A percentile compares a stretch with the other conserved stretches of the same genome.
Conservation (phyloP, 1,140 invertebrate species). For the Portunus trituberculatus region DNA sequence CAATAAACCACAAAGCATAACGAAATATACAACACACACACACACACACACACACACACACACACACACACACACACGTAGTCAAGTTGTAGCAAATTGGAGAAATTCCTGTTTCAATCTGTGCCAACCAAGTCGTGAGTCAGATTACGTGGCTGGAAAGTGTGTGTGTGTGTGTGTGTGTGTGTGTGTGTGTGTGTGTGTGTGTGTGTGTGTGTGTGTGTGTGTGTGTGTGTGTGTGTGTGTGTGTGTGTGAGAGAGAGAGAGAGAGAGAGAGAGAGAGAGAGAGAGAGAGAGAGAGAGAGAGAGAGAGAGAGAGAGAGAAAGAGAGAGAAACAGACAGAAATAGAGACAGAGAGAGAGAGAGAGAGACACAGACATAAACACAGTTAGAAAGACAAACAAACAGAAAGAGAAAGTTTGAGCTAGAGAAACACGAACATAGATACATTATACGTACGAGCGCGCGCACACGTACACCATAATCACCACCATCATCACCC, state of each 20-base stretch:
- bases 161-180: constrained; percentile 33
- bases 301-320: constrained; percentile 50
- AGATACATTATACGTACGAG: too few species aligned
- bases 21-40: not conserved
- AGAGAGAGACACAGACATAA: not conserved
- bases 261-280: constrained; percentile 44
- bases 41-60: constrained; percentile 21
- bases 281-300: constrained; percentile 50
- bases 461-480: too few species aligned
- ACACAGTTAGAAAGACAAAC: not conserved
- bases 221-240: not conserved
- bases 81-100: too few species aligned
- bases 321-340: constrained; percentile 37
- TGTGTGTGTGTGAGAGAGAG: constrained; percentile 4
- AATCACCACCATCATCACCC: too few species aligned
- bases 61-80: not conserved
- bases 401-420: too few species aligned
- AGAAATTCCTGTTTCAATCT: too few species aligned
- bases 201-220: constrained; percentile 31
- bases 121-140: too few species aligned
- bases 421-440: too few species aligned
- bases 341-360: constrained; percentile 28
- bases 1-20: not conserved
- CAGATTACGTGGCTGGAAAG: not conserved
- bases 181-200: constrained; percentile 27